Base-by-base conservation (phyloP, 2,888 invertebrate species). In the Cybosia mesomella region DNA sequence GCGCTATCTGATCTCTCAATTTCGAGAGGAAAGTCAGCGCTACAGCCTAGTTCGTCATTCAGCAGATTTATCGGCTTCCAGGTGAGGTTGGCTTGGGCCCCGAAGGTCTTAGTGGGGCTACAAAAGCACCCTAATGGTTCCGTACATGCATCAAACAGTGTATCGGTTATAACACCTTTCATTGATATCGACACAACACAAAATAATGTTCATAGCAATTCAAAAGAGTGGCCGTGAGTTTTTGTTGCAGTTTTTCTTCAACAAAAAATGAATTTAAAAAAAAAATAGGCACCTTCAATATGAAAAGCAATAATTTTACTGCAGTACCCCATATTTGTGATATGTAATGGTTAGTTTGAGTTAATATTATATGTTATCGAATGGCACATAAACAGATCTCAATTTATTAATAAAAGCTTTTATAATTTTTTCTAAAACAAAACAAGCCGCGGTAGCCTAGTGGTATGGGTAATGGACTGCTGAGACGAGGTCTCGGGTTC, bases 191-290 rank as follows among this genome's bases (percentile, higher is more conserved):
- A 15, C 13, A 39, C 5, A 49, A n/a, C 10, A 18, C 18, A 18
- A n/a, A n/a, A 49, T 0, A 43, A 43, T 15, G 5, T 43, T 43
- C 43, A n/a, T 7, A 49, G n/a, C 49, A 9, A 49, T 49, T n/a
- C 49, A 49, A 49, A 49, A 49, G 49, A 49, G n/a, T 49, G 49
- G 9, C 9, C 9, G 9, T 49, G n/a, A 49, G 18, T 49, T 49
- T 39, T 49, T 49, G n/a, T 49, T 49, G 49, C n/a, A n/a, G 49
- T 49, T n/a, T 49, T 49, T 49, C n/a, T 28, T 28, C n/a, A n/a
- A n/a, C n/a, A n/a, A n/a, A n/a, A n/a, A n/a, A n/a, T n/a, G n/a
- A n/a, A n/a, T n/a, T n/a, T n/a, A 43, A 43, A 43, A 43, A 18
- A 43, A 43, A 18, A 7, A 43, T 43, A 43, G 43, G 18, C 18